A percentile compares a stretch with the other conserved stretches of the same genome.
phyloP scores from a whole-genome alignment of 2,797 vertebrate species.

The Myotis daubentonii region DNA sequence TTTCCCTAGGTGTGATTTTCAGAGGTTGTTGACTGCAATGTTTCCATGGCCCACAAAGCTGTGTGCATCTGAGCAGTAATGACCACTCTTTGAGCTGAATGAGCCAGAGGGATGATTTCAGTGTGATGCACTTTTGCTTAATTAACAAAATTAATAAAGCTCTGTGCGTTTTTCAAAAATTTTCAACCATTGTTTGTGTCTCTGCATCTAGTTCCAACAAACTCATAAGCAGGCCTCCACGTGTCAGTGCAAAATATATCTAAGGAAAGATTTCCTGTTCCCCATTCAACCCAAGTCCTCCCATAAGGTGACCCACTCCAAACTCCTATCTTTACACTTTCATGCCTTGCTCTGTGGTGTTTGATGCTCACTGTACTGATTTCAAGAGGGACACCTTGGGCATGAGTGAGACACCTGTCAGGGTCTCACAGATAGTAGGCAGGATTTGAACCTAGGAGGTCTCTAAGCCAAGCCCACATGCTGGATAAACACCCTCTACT shows the following conservation, averaged over 20 bases:
- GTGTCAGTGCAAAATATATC: not conserved
- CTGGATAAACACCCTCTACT: rapidly evolving
- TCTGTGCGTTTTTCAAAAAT: slow-evolving; percentile 55
- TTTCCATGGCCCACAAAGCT: not conserved
- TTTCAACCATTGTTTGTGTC: slow-evolving; percentile 38
- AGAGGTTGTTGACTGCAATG: slow-evolving; percentile 18
- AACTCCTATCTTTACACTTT: not conserved
- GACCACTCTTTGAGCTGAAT: slow-evolving; percentile 59
- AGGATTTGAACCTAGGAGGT: not conserved
- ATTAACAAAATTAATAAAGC: slow-evolving; percentile 79
- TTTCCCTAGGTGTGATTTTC: slow-evolving; percentile 4
- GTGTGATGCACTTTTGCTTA: slow-evolving; percentile 67
- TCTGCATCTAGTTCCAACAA: not conserved
- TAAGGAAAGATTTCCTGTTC: not conserved
- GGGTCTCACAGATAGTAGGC: not conserved
- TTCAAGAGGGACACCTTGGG: not conserved
- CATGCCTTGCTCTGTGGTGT: not conserved
- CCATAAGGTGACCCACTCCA: not conserved
- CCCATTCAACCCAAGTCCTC: not conserved
- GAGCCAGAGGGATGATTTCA: slow-evolving; percentile 63
- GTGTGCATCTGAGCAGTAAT: not conserved
- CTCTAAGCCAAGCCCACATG: not conserved
- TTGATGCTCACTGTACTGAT: not conserved
- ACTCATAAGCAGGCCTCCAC: not conserved
- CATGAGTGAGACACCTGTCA: not conserved